Evolutionary conservation across 1,140 invertebrate genomes (phyloP), one percentile per base, ranked within the genome.

Genomic region (Ceratosolen solmsi): DNA sequence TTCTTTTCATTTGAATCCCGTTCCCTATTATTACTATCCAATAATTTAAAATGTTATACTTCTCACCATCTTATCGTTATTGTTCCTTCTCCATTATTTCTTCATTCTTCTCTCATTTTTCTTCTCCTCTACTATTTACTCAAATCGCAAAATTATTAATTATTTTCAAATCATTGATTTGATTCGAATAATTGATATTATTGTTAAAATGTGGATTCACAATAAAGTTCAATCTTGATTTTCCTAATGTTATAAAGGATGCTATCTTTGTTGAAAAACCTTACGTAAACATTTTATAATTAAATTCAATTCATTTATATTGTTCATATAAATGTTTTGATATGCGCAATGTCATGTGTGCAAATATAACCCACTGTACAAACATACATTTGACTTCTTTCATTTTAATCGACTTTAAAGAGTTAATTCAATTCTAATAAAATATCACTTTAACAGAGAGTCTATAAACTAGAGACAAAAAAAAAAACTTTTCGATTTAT

Each of bases 211-310:
- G 17, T 54, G 13, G 41, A 54, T 46, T 46, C 41, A 33, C 30
- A 4, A 63, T 63, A 63, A 33, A 15, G 25, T 20, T 13, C 20
- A 33, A 17, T 15, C 2, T n/a, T n/a, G n/a, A n/a, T n/a, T n/a
- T 27, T 33, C 5, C 15, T 20, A 33, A 63, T 27, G 7, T 22
- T 38, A 30, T 11, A 51, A 72, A 49, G 49, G 25, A 46, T 30
- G 25, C 70, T 30, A 30, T n/a, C 9, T 51, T 25, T 46, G 25
- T 17, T 46, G 46, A n/a, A n/a, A n/a, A n/a, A n/a, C n/a, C n/a
- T n/a, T n/a, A n/a, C n/a, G n/a, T 49, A 71, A 71, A 71, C n/a
- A 51, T 51, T 46, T 72, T 72, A 27, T 51, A n/a, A 72, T 72
- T 72, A 22, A 8, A 11, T 41, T 70, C 11, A 2, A 41, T 70